phyloP scores from a whole-genome alignment of 2,888 invertebrate species.

The Coelinius sp. region DNA sequence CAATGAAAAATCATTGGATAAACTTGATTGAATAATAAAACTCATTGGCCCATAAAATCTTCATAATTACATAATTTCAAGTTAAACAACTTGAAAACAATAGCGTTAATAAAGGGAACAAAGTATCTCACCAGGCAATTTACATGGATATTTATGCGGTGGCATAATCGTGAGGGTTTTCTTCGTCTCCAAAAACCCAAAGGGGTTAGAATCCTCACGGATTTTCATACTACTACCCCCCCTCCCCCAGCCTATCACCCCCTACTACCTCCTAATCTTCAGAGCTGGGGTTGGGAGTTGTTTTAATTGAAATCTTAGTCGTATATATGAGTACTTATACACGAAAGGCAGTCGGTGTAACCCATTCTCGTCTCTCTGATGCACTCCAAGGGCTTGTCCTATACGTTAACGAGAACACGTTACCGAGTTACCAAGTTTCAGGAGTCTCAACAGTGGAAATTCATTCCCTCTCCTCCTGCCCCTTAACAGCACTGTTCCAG shows the following conservation, averaged over 20 bases:
- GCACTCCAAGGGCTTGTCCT: conserved; percentile 28
- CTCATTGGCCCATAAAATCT: conserved; percentile 59
- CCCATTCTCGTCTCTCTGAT: conserved; percentile 24
- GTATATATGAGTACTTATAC: conserved; percentile 30
- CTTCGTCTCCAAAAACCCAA: conserved; percentile 47
- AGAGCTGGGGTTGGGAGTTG: conserved; percentile 62
- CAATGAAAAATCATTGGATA: not conserved
- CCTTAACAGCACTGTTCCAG: not conserved
- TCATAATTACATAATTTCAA: conserved; percentile 41
- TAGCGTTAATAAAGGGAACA: conserved; percentile 59
- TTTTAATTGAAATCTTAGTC: conserved; percentile 70
- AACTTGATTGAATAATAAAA: not conserved
- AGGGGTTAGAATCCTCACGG: conserved; percentile 54
- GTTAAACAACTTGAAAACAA: conserved; percentile 51
- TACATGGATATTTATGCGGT: conserved; percentile 71
- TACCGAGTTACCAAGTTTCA: conserved; percentile 51
- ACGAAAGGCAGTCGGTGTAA: conserved; percentile 23
- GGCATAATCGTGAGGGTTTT: conserved; percentile 66
- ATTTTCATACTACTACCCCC: conserved; percentile 63
- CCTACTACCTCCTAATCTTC: conserved; percentile 63
- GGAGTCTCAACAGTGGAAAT: conserved; percentile 42
- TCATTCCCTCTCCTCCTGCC: conserved; percentile 19
- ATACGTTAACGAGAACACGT: conserved; percentile 50
- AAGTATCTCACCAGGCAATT: conserved; percentile 60
- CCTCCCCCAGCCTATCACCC: not conserved